Evolutionary conservation across 2,797 vertebrate genomes (phyloP).

Genomic region (Poeciliopsis paucimaculata): DNA sequence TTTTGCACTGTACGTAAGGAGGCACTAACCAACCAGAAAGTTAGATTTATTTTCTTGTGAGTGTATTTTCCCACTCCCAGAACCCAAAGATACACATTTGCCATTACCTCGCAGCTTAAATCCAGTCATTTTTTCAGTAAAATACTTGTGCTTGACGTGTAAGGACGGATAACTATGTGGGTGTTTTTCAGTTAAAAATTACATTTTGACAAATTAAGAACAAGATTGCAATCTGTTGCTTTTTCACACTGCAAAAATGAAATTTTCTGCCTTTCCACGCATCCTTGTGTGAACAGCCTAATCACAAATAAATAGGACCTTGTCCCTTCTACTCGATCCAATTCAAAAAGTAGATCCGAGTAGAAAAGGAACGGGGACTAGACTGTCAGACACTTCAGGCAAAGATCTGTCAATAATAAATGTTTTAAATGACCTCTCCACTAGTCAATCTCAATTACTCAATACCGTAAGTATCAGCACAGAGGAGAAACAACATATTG

Average conservation of each 20-base stretch:
- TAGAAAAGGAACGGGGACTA: conserved; percentile 20
- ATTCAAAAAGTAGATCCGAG: neutral
- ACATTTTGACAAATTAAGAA: neutral
- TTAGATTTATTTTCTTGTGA: neutral
- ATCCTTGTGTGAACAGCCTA: neutral
- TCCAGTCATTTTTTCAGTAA: neutral
- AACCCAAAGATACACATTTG: neutral
- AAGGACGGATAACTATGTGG: neutral
- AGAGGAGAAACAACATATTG: neutral
- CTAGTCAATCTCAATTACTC: conserved; percentile 2
- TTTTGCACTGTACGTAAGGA: neutral
- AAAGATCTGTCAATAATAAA: conserved; percentile 51
- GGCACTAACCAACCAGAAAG: neutral
- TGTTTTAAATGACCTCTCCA: conserved; percentile 24
- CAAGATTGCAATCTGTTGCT: neutral
- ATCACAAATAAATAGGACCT: neutral
- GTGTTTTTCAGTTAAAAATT: neutral
- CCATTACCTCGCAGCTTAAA: neutral
- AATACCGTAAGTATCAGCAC: neutral
- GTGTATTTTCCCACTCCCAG: neutral
- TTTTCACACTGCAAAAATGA: neutral
- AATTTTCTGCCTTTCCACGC: neutral
- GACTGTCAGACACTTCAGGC: conserved; percentile 11
- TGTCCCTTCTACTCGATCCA: neutral
- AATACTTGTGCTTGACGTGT: neutral